Evolutionary conservation across 2,888 invertebrate genomes (phyloP).

Genomic region (Carabus problematicus): DNA sequence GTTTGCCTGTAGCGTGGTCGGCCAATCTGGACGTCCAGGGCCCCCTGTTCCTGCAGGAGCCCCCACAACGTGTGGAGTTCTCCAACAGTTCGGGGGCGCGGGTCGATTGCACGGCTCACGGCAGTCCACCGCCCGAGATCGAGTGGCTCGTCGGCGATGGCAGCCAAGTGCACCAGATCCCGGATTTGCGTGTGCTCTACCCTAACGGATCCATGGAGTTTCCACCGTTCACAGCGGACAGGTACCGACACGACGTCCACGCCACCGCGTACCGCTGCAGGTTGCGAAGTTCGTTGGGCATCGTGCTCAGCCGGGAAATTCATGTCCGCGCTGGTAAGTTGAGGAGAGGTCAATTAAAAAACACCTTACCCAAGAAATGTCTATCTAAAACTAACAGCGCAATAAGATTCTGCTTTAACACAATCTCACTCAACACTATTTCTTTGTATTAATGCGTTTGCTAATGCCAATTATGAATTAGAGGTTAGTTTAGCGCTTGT

Average conservation of each 20-base stretch:
- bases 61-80: constrained; percentile 78
- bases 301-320: constrained; percentile 83
- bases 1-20: constrained; percentile 53
- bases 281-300: constrained; percentile 74
- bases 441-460: too few relatives aligned
- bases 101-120: constrained; percentile 73
- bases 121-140: constrained; percentile 74
- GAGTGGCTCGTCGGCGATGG: constrained; percentile 68
- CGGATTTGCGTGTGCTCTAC: constrained; percentile 77
- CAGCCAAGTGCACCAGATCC: constrained; percentile 58
- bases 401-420: too few relatives aligned
- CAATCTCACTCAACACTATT: too few relatives aligned
- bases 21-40: constrained; percentile 71
- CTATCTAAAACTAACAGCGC: too few relatives aligned
- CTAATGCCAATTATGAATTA: too few relatives aligned
- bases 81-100: constrained; percentile 76
- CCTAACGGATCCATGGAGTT: constrained; percentile 87
- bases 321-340: constrained; percentile 86
- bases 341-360: too few relatives aligned
- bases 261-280: constrained; percentile 80
- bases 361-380: too few relatives aligned
- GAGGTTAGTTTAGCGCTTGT: too few relatives aligned
- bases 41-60: constrained; percentile 72
- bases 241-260: constrained; percentile 85
- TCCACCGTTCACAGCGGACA: constrained; percentile 81